Base-by-base conservation (phyloP, 2,888 invertebrate genomes). In the Cheilosia vernalis region DNA sequence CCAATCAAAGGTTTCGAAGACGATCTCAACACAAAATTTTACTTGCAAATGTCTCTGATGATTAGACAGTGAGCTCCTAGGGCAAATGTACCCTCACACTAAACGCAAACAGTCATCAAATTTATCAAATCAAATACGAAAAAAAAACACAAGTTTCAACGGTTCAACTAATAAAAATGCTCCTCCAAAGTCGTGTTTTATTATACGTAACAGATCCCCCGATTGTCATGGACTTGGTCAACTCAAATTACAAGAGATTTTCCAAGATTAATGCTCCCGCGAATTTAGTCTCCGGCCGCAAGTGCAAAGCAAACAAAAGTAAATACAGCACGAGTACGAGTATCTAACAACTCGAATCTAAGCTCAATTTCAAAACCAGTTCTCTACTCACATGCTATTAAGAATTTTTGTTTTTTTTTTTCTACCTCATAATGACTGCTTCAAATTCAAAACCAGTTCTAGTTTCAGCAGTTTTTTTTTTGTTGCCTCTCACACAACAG, bases 371-470 rank as follows among this genome's bases (percentile, higher is more conserved):
- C 51, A 69, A 66, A 73, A 69, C 77, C 44, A 69, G 77, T 77
- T 77, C 60, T 27, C 58, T 58, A 30, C 66, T 13, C 37, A 66
- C 58, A 67, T 58, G 66, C 49, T 77, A 40, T 66, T 55, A 37
- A 27, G 17, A 15, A 19, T 51, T 53, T 40, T 19, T 51, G 47
- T 61, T 42, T n/a, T 51, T 55, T 17, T 37, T 37, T 61, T 17
- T 15, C 40, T 49, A 37, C 63, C 49, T 37, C 40, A 61, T 70
- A 58, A 78, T 78, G 61, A 70, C 55, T 55, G 63, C 69, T 78
- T 69, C 63, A 69, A 70, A 79, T 72, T 64, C 64, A 47, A 79
- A 79, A 79, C 78, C 63, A 58, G 78, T 79, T 79, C 70, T 70
- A 72, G 63, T 63, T 63, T 70, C 56, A 70, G 61, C 67, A 69